A percentile compares a stretch with the other conserved stretches of the same genome.
These are phyloP conservation scores for Zophobas morio DNA, from an alignment of 1,140 invertebrate genomes.

Conservation along the genomic window DNA sequence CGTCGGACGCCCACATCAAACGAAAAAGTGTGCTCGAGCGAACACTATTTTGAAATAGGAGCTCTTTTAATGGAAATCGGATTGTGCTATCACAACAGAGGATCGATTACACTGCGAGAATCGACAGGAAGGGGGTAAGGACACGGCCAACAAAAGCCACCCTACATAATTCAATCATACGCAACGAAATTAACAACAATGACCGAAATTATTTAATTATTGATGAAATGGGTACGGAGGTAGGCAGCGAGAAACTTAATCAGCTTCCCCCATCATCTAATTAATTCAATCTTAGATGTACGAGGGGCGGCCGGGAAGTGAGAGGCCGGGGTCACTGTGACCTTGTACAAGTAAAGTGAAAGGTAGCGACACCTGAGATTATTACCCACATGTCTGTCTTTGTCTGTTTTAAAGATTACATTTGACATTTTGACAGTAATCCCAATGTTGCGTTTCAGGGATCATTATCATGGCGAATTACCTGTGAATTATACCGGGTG, in stretches of 20 bases:
- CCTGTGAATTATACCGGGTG: too few species aligned
- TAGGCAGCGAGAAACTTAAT: slow-evolving; percentile 28
- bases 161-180: slow-evolving; percentile 26
- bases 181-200: slow-evolving; percentile 33
- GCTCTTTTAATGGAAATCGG: slow-evolving; percentile 13
- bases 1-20: not conserved
- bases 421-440: too few species aligned
- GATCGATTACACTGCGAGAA: slow-evolving; percentile 21
- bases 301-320: not conserved
- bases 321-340: too few species aligned
- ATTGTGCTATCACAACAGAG: slow-evolving; percentile 23
- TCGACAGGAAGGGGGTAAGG: slow-evolving; percentile 5
- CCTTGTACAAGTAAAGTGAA: too few species aligned
- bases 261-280: not conserved
- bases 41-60: slow-evolving; percentile 15
- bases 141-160: slow-evolving; percentile 32
- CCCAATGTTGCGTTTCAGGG: too few species aligned
- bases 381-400: too few species aligned
- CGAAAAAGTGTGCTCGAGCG: slow-evolving; percentile 4
- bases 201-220: slow-evolving; percentile 38
- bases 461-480: too few species aligned
- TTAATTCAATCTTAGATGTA: slow-evolving; percentile 13
- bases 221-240: slow-evolving; percentile 19
- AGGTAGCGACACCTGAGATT: too few species aligned
- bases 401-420: too few species aligned